phyloP scores from a whole-genome alignment of 2,797 vertebrate species.

The Phrynocephalus forsythii region DNA sequence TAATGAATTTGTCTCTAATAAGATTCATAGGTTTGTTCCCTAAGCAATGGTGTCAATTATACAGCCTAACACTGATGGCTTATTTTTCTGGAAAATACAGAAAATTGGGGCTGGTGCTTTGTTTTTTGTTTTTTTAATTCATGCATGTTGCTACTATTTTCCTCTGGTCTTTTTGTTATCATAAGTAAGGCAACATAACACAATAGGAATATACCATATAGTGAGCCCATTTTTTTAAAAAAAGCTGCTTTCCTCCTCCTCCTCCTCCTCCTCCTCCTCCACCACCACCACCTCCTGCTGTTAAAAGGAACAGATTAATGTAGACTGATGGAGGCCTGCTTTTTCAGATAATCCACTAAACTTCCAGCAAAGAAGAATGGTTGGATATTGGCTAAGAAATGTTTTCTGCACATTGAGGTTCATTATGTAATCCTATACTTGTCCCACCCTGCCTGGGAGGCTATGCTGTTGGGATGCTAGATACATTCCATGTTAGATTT shows the following conservation, averaged over 20 bases:
- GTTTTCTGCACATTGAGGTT: constrained; percentile 62
- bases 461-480: not conserved
- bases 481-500: not conserved
- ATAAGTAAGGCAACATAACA: constrained; percentile 27
- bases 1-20: constrained; percentile 85
- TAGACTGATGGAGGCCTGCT: constrained; percentile 61
- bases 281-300: constrained; percentile 28
- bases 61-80: constrained; percentile 77
- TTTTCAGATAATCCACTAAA: constrained; percentile 65
- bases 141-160: constrained; percentile 34
- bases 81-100: constrained; percentile 73
- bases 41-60: constrained; percentile 79
- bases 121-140: constrained; percentile 54
- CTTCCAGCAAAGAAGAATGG: constrained; percentile 60
- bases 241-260: constrained; percentile 44
- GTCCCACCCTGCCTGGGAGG: no score
- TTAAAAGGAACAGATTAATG: constrained; percentile 62
- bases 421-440: not conserved
- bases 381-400: constrained; percentile 65
- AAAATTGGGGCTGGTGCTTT: constrained; percentile 48
- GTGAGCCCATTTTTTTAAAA: no score
- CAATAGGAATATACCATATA: not conserved
- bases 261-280: no score
- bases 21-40: constrained; percentile 83
- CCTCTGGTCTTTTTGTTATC: constrained; percentile 61